These are phyloP conservation scores for Drosophila sechellia DNA, from an alignment of 1,140 invertebrate genomes.

Conservation along the genomic window DNA sequence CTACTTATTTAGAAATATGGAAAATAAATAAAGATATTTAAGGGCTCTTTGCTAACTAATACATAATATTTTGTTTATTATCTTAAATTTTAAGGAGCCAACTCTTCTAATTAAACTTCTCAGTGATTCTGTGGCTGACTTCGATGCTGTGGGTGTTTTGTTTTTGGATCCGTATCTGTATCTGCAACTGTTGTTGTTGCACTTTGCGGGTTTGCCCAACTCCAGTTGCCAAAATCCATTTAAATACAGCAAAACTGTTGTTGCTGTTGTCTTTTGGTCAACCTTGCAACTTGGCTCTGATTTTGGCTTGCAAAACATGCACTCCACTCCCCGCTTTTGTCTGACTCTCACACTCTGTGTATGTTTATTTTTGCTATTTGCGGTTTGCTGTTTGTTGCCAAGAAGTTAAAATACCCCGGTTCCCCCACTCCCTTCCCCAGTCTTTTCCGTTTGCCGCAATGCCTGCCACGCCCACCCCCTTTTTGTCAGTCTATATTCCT, in stretches of 20 bases:
- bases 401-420: constrained; percentile 48
- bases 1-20: no score
- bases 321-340: constrained; percentile 1
- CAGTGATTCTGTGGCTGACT: constrained; percentile 24
- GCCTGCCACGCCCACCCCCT: constrained; percentile 15
- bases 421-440: background rate
- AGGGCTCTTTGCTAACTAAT: no score
- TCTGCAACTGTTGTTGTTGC: constrained; percentile 22
- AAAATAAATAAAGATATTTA: no score
- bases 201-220: constrained; percentile 51
- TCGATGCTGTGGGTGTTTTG: constrained; percentile 38
- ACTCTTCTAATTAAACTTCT: background rate
- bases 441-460: constrained; percentile 46
- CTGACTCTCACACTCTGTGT: constrained; percentile 1
- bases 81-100: no score
- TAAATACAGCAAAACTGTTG: constrained; percentile 63
- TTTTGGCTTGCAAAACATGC: constrained; percentile 63
- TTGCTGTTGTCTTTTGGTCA: constrained; percentile 63
- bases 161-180: constrained; percentile 8
- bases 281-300: constrained; percentile 73
- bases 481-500: constrained; percentile 28
- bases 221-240: constrained; percentile 78
- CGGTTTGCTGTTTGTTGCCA: constrained; percentile 65
- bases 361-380: constrained; percentile 55
- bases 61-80: no score